Evolutionary conservation across 2,797 vertebrate species (phyloP).

Genomic region (Sebastiscus tertius): DNA sequence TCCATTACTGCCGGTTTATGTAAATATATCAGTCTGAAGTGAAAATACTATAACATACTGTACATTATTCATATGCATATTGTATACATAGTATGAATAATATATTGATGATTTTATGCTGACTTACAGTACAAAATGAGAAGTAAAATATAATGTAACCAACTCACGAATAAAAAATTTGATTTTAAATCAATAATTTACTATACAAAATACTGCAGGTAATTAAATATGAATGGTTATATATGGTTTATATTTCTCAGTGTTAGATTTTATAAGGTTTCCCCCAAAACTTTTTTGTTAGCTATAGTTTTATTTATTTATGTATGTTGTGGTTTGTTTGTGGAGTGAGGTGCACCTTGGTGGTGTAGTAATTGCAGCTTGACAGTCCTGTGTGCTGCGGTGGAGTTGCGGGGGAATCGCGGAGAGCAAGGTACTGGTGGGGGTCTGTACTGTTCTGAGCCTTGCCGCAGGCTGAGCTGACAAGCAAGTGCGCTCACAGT

Average conservation of each 20-base stretch:
- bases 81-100: not conserved
- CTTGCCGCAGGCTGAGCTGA: not conserved
- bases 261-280: not conserved
- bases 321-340: not conserved
- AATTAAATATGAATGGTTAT: not conserved
- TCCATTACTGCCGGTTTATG: not conserved
- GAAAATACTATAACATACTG: not conserved
- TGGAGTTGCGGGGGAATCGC: not conserved
- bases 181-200: not conserved
- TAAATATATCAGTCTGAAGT: not conserved
- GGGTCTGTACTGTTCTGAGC: not conserved
- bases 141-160: not conserved
- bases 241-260: not conserved
- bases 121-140: not conserved
- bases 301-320: not conserved
- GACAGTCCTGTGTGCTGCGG: not conserved
- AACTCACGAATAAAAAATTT: not conserved
- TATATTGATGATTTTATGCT: not conserved
- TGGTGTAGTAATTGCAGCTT: not conserved
- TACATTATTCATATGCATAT: not conserved
- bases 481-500: not conserved
- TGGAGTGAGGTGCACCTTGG: not conserved
- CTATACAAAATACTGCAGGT: not conserved
- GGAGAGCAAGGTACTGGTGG: not conserved
- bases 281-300: not conserved